These are phyloP conservation scores for Aplysia californica DNA, from an alignment of 1,140 invertebrate species.

Conservation along the genomic window DNA sequence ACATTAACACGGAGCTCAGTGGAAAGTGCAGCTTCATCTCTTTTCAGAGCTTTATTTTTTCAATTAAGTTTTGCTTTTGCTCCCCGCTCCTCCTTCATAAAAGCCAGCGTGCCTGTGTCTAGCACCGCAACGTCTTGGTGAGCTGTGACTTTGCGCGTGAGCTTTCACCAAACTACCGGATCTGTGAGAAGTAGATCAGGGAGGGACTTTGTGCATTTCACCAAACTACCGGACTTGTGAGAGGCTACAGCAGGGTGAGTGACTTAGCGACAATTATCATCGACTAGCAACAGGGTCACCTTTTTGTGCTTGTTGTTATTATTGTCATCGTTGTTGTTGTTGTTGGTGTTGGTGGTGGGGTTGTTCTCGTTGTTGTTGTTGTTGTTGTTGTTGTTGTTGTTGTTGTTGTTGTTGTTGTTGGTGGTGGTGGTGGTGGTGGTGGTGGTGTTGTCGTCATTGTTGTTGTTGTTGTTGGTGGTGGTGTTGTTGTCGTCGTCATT, in stretches of 20 bases:
- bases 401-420: background rate
- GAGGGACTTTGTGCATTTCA: conserved; percentile 1
- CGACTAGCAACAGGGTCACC: background rate
- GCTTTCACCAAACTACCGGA: conserved; percentile 10
- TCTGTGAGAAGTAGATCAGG: background rate
- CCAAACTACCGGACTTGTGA: background rate
- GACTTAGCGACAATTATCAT: background rate
- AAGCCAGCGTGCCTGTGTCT: too few relatives aligned
- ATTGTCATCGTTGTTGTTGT: background rate
- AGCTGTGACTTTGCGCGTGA: background rate
- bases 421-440: too few relatives aligned
- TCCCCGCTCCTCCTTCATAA: too few relatives aligned
- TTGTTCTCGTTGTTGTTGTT: background rate
- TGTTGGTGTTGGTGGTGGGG: background rate
- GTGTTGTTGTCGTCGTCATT: background rate
- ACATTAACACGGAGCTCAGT: too few relatives aligned
- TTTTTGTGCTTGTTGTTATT: background rate
- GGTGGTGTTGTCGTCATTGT: too few relatives aligned
- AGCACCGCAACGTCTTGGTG: too few relatives aligned
- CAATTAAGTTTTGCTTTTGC: too few relatives aligned
- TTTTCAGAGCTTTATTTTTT: too few relatives aligned
- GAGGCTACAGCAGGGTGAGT: too few relatives aligned
- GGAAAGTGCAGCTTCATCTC: too few relatives aligned
- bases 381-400: background rate
- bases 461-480: background rate